These are phyloP conservation scores for Pyrocephalus nanus DNA, from an alignment of 2,797 vertebrate species.

Conservation along the genomic window DNA sequence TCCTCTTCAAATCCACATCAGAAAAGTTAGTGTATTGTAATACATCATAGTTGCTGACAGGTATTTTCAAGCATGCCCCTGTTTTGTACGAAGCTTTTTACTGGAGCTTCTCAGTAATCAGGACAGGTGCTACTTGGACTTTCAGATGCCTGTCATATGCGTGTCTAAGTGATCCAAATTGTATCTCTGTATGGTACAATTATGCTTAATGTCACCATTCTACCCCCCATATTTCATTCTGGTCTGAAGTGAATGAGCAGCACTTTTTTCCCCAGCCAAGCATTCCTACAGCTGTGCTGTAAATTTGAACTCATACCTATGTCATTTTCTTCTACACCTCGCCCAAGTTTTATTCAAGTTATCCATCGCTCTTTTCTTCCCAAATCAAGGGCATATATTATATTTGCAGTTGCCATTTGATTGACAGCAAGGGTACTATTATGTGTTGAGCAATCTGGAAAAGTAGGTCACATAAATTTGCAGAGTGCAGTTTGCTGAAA, in stretches of 20 bases:
- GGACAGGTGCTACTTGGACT: conserved; percentile 22
- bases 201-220: neutral
- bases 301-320: conserved; percentile 23
- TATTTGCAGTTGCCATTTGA: conserved; percentile 59
- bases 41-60: conserved; percentile 40
- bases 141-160: neutral
- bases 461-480: conserved; percentile 61
- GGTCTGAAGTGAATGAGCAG: neutral
- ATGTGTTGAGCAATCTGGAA: conserved; percentile 32
- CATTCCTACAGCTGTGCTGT: neutral
- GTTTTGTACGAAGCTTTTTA: conserved; percentile 37
- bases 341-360: conserved; percentile 33
- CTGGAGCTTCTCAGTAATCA: conserved; percentile 15
- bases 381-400: conserved; percentile 55
- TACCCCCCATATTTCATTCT: neutral
- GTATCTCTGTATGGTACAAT: neutral
- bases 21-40: conserved; percentile 1
- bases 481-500: conserved; percentile 34
- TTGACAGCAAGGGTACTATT: conserved; percentile 42
- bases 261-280: neutral
- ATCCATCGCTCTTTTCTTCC: neutral
- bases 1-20: neutral
- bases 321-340: conserved; percentile 23
- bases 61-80: conserved; percentile 48
- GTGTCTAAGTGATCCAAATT: conserved; percentile 1